Percentiles rank a stretch among this genome's conserved stretches.
These are phyloP conservation scores for Phyllopteryx taeniolatus DNA, from an alignment of 2,113 vertebrate genomes.

Conservation along the genomic window DNA sequence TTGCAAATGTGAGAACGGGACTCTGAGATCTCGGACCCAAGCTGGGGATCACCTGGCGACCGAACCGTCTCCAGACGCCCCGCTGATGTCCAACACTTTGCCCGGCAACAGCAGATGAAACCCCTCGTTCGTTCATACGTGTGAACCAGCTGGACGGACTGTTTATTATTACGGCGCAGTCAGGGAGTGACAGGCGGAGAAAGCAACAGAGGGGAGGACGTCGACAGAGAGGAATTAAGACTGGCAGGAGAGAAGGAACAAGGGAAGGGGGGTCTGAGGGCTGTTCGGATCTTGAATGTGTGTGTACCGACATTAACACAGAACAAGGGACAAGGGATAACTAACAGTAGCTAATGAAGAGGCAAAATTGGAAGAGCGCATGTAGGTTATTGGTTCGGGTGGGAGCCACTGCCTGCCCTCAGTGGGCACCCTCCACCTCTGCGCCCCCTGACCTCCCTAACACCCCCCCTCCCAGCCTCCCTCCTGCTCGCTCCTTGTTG, in stretches of 20 bases:
- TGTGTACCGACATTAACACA: not conserved
- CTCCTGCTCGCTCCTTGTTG: conserved; percentile 48
- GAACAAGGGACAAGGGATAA: conserved; percentile 10
- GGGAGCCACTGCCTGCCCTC: conserved; percentile 26
- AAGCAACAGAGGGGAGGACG: conserved; percentile 51
- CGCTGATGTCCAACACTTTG: conserved; percentile 34
- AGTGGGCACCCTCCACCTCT: conserved; percentile 20
- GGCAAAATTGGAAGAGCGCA: not conserved
- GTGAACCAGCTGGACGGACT: conserved; percentile 56
- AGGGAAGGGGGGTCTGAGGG: conserved; percentile 11
- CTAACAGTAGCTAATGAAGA: conserved; percentile 22
- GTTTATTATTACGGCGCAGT: conserved; percentile 66
- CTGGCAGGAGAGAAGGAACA: conserved; percentile 28
- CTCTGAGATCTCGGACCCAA: conserved; percentile 10
- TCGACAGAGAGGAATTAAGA: conserved; percentile 34
- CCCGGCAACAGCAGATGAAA: conserved; percentile 67
- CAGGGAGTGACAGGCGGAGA: conserved; percentile 56
- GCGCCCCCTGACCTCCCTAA: conserved; percentile 1
- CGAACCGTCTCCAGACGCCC: conserved; percentile 28
- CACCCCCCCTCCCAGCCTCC: conserved; percentile 19
- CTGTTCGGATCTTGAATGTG: conserved; percentile 15
- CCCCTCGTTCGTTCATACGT: conserved; percentile 50
- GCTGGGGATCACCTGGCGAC: conserved; percentile 58
- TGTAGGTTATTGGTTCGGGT: conserved; percentile 28
- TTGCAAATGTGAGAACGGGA: not conserved